Conservation (phyloP, 1,140 invertebrate genomes). For the Rhyzopertha dominica region DNA sequence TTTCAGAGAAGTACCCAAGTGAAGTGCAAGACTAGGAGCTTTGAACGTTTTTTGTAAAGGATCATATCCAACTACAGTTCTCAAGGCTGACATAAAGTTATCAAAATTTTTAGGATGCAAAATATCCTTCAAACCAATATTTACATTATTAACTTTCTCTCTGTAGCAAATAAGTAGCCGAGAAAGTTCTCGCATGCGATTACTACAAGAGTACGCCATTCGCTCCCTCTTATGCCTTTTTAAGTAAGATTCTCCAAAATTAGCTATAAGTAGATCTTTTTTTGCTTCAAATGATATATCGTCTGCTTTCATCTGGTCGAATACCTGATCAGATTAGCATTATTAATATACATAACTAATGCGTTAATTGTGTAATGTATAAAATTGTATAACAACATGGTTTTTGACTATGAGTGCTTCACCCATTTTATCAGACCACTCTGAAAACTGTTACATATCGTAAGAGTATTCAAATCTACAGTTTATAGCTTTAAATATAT, state of each 20-base stretch:
- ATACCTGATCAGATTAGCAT: slow-evolving; percentile 5
- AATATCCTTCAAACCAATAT: slow-evolving; percentile 16
- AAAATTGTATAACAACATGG: too few species aligned
- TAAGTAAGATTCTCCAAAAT: slow-evolving; percentile 24
- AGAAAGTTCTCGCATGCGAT: slow-evolving; percentile 23
- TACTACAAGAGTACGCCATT: slow-evolving; percentile 19
- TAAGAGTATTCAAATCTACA: too few species aligned
- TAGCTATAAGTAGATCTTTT: slow-evolving; percentile 21
- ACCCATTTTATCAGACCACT: too few species aligned
- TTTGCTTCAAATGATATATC: slow-evolving; percentile 21
- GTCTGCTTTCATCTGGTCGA: slow-evolving; percentile 21
- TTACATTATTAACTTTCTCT: slow-evolving; percentile 14
- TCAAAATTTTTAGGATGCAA: slow-evolving; percentile 22
- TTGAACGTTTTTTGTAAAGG: slow-evolving; percentile 18
- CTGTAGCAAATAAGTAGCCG: slow-evolving; percentile 18
- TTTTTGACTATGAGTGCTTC: too few species aligned
- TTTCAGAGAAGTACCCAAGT: slow-evolving; percentile 21
- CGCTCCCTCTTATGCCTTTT: slow-evolving; percentile 22
- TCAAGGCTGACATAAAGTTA: slow-evolving; percentile 14
- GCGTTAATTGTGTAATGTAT: too few species aligned
- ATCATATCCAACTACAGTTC: slow-evolving; percentile 18
- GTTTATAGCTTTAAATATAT: too few species aligned
- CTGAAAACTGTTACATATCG: too few species aligned
- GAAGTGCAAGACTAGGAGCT: slow-evolving; percentile 21
- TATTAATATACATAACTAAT: too few species aligned